Evolutionary conservation across 1,140 invertebrate species (phyloP), one percentile per base, ranked within the genome.

Genomic region (Aphelenchoides avenae): DNA sequence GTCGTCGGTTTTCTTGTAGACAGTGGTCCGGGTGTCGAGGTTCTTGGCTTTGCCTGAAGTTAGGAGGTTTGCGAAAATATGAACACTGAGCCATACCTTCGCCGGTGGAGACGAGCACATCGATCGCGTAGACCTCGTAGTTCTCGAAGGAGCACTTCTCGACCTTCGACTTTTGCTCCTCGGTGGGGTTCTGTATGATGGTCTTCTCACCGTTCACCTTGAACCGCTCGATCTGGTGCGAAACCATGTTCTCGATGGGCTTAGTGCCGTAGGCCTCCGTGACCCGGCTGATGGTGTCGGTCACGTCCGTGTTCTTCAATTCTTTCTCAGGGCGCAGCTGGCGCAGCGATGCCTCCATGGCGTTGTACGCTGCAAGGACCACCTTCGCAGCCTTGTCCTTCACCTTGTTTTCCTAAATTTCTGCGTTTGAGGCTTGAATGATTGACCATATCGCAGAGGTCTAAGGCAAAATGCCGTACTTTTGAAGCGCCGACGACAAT

Each of bases 1-100:
- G 78, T 93, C 89, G 71, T 98, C 92, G 59, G 91, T 96, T 83
- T 95, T 96, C 81, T 96, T 97, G 80, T 89, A 98, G 71, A 98
- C 89, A 37, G 94, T 93, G 36, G 93, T 91, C 73, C 91, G 84
- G 13, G 90, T 89, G 68, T 95, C 89, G 78, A 87, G 85, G 80
- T 96, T 91, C 73, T 87, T 86, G 29, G 88, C 88, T 82, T 86
- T 78, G 29, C 73, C 73, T 73, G 22, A 44, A 67, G 59, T 27
- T 55, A 50, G 5, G 5, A 52, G 52, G 29, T 44, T 18, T 18
- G 15, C 42, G 42, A 44, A 44, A 44, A 44, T 36, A 37, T 59
- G 42, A 51, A 13, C 20, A 44, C 5, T 9, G 2, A 61, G 46
- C 11, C 31, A 60, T 81, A 64, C 89, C 91, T 77, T 93, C 90